phyloP scores from a whole-genome alignment of 1,140 invertebrate genomes.

The Orchestia grillus region DNA sequence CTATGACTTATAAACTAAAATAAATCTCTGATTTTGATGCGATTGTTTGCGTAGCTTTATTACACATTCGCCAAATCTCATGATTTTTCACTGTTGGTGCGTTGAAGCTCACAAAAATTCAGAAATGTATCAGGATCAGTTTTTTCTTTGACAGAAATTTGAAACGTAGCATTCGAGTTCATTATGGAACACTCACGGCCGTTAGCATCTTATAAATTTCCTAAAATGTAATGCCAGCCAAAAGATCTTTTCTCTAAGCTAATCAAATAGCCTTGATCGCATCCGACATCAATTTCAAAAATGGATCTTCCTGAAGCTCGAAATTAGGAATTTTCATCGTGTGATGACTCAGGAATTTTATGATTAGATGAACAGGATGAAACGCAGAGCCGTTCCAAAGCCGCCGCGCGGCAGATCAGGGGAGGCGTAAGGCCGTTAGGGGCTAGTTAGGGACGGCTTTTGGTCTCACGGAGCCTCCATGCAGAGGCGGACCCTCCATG shows the following conservation, averaged over 20 bases:
- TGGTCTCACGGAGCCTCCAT: neutral
- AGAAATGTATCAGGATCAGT: neutral
- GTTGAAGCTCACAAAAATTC: neutral
- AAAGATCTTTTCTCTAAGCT: conserved; percentile 35
- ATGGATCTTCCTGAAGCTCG: neutral
- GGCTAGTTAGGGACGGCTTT: neutral
- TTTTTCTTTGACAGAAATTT: neutral
- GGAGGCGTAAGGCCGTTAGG: neutral
- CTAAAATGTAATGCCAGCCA: neutral
- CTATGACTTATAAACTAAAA: neutral
- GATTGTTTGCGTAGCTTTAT: neutral
- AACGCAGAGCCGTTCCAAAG: neutral
- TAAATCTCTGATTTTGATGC: neutral
- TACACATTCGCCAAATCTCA: neutral
- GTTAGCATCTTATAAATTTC: neutral
- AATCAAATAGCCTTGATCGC: conserved; percentile 12
- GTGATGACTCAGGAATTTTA: conserved; percentile 16
- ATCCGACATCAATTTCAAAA: conserved; percentile 21
- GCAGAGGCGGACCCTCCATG: too few relatives aligned
- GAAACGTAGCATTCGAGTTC: neutral
- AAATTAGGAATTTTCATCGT: conserved; percentile 22
- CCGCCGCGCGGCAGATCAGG: neutral
- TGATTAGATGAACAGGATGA: conserved; percentile 23
- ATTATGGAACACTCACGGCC: neutral
- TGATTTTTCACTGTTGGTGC: neutral